Evolutionary conservation across 2,888 invertebrate species (phyloP), one percentile per base, ranked within the genome.

Genomic region (Pollenia griseotomentosa): DNA sequence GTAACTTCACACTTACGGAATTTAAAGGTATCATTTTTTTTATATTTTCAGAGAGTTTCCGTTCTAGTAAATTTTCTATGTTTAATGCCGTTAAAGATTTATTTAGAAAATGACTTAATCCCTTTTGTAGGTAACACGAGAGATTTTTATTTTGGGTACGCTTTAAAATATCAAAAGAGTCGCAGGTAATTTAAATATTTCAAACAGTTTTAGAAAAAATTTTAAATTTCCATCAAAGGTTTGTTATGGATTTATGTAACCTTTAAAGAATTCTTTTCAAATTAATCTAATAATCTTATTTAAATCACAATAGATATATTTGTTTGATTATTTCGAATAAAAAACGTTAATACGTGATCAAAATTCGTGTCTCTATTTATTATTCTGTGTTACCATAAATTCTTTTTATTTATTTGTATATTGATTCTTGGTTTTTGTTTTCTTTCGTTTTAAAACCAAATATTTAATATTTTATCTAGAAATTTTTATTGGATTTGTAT

Each of bases 211-310:
- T 3, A 10, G 4, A 19, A 10, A 70, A 61, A 33, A 33, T 33
- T 33, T 33, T 33, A 23, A 2, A 33, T 33, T 33, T 33, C 6
- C 33, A 33, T 6, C 33, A 33, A 33, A 33, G 6, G 6, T 70
- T 63, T 48, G 57, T 59, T 48, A n/a, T 68, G 61, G 42, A 11
- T 65, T 53, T 23, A 14, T 77, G 44, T 55, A 48, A 57, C 23
- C 68, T 83, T 68, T 70, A n/a, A 44, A 68, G 70, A 68, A 61
- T 68, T 75, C 53, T 23, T 57, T 77, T 77, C 1, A 46, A 53
- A 70, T 70, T 83, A 83, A 78, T 65, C 68, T 74, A 33, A 74
- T 66, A 84, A 84, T 85, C 84, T 75, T 3, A 85, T 80, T 80
- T 79, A 74, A 75, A 80, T 80, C 61, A 75, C 73, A 85, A 80